phyloP scores from a whole-genome alignment of 2,113 vertebrate genomes.

The Haliaeetus leucogaster region DNA sequence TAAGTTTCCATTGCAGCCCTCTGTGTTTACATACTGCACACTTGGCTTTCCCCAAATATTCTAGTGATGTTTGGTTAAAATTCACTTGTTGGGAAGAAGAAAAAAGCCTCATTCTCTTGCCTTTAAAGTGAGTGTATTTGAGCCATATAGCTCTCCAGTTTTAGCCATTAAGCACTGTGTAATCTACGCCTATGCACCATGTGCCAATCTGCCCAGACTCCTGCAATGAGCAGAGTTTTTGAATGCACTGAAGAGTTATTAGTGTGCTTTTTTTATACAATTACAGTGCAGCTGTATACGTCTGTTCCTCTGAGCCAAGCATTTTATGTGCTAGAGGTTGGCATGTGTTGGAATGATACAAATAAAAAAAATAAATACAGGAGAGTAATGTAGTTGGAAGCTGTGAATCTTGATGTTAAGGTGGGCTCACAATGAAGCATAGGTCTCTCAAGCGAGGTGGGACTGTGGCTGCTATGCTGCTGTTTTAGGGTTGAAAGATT shows the following conservation, averaged over 20 bases:
- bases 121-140: not conserved
- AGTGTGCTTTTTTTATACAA: conserved; percentile 45
- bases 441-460: not conserved
- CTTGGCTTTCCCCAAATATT: not conserved
- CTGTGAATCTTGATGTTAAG: conserved; percentile 19
- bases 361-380: conserved; percentile 37
- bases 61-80: not conserved
- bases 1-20: not conserved
- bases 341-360: conserved; percentile 54
- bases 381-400: not conserved
- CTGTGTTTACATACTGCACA: not conserved
- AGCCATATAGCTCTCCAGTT: not conserved
- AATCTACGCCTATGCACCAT: not conserved
- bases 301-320: conserved; percentile 50
- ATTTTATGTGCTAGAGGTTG: conserved; percentile 56
- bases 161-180: not conserved
- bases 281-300: conserved; percentile 67
- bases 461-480: not conserved
- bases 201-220: conserved; percentile 38
- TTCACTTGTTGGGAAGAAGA: not conserved
- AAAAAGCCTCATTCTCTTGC: not conserved
- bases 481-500: not conserved
- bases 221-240: conserved; percentile 19
- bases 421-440: not conserved
- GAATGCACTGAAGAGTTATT: conserved; percentile 39